Percentiles rank a stretch among this genome's conserved stretches.
Conservation (phyloP, 2,888 invertebrate genomes). For the Chrysolina oricalcia region DNA sequence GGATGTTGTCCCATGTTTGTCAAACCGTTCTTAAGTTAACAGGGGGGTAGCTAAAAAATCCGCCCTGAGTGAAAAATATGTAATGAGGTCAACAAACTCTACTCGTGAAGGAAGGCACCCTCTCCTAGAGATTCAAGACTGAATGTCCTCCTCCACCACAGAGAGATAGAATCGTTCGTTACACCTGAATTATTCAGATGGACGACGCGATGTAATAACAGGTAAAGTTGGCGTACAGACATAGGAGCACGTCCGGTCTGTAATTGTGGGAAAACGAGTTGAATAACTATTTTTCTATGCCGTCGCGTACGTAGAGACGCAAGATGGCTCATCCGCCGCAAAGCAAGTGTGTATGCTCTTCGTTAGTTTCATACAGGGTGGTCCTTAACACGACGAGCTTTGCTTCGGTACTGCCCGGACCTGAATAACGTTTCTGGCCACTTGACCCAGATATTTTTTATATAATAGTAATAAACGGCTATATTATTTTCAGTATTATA, state of each 20-base stretch:
- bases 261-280: slow-evolving; percentile 31
- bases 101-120: neutral
- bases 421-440: too few species aligned
- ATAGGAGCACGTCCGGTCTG: slow-evolving; percentile 25
- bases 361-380: neutral
- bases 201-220: slow-evolving; percentile 9
- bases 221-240: slow-evolving; percentile 16
- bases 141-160: neutral
- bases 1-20: too few species aligned
- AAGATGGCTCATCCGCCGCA: slow-evolving; percentile 1
- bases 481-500: too few species aligned
- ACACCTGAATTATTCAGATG: slow-evolving; percentile 18
- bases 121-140: neutral
- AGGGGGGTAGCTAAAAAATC: too few species aligned
- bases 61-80: too few species aligned
- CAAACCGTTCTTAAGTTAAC: too few species aligned
- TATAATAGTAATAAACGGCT: too few species aligned
- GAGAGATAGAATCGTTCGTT: slow-evolving; percentile 5
- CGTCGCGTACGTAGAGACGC: slow-evolving; percentile 3
- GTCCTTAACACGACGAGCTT: neutral
- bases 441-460: too few species aligned
- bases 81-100: too few species aligned
- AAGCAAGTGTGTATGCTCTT: slow-evolving; percentile 10
- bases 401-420: too few species aligned
- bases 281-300: slow-evolving; percentile 24